A percentile compares a stretch with the other conserved stretches of the same genome.
phyloP scores from a whole-genome alignment of 2,888 invertebrate genomes.

The Camptogramma bilineatum region DNA sequence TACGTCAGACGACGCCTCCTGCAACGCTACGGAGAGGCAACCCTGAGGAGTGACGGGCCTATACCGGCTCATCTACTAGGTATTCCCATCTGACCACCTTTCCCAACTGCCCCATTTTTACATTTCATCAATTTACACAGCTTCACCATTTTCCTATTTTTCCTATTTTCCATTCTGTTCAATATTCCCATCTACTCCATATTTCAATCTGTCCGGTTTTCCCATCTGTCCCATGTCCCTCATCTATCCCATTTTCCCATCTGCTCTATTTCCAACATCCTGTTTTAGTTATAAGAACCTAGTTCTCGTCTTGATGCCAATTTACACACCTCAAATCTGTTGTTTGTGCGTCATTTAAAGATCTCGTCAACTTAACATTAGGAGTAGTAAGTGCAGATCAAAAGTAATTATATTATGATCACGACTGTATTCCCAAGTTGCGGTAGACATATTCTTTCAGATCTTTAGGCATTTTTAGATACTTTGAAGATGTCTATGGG shows the following conservation, averaged over 20 bases:
- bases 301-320: no score
- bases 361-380: no score
- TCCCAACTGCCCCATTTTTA: neutral
- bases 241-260: neutral
- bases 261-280: neutral
- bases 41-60: slow-evolving; percentile 88
- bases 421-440: no score
- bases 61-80: slow-evolving; percentile 94
- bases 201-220: neutral
- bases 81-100: slow-evolving; percentile 39
- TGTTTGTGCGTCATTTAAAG: no score
- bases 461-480: no score
- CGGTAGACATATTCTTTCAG: no score
- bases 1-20: slow-evolving; percentile 90
- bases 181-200: neutral
- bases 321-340: no score
- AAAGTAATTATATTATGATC: no score
- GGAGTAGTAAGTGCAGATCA: no score
- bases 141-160: neutral
- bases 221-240: neutral
- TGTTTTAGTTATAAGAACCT: no score
- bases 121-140: neutral
- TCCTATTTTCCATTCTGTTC: neutral
- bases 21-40: slow-evolving; percentile 86
- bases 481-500: no score